These are phyloP conservation scores for Drosophila nigromelanica DNA, from an alignment of 1,140 invertebrate genomes.

Conservation along the genomic window DNA sequence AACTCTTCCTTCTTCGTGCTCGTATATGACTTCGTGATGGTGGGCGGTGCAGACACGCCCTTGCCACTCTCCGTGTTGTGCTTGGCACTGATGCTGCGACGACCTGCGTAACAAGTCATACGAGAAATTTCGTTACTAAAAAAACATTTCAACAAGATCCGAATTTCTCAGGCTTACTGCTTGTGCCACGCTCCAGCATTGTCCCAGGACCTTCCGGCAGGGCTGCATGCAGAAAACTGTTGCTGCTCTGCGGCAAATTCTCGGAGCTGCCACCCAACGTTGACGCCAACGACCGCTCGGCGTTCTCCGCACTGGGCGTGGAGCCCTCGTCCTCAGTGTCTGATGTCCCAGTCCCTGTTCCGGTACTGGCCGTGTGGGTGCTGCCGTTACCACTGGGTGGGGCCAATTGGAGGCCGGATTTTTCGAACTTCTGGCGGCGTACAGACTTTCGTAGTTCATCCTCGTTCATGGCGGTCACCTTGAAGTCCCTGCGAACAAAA, in stretches of 20 bases:
- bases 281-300: conserved; percentile 85
- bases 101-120: conserved; percentile 55
- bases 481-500: conserved; percentile 88
- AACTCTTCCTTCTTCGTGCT: conserved; percentile 92
- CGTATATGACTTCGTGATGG: conserved; percentile 85
- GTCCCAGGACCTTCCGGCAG: conserved; percentile 78
- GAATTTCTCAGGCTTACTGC: conserved; percentile 54
- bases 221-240: conserved; percentile 79
- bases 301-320: conserved; percentile 90
- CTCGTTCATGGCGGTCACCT: conserved; percentile 93
- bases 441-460: conserved; percentile 92
- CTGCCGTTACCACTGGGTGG: conserved; percentile 82
- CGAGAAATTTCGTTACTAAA: background rate
- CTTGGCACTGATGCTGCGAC: conserved; percentile 84
- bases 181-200: conserved; percentile 83
- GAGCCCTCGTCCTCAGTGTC: conserved; percentile 91
- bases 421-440: conserved; percentile 88
- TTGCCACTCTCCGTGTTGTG: conserved; percentile 82
- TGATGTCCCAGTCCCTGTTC: conserved; percentile 90
- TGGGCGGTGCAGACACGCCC: conserved; percentile 75
- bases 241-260: conserved; percentile 71
- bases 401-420: conserved; percentile 84
- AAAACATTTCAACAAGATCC: too few relatives aligned
- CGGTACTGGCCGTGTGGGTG: conserved; percentile 85
- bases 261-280: conserved; percentile 82